A percentile compares a stretch with the other conserved stretches of the same genome.
Evolutionary conservation across 2,888 invertebrate species (phyloP).

Genomic region (Camponotus fellah): DNA sequence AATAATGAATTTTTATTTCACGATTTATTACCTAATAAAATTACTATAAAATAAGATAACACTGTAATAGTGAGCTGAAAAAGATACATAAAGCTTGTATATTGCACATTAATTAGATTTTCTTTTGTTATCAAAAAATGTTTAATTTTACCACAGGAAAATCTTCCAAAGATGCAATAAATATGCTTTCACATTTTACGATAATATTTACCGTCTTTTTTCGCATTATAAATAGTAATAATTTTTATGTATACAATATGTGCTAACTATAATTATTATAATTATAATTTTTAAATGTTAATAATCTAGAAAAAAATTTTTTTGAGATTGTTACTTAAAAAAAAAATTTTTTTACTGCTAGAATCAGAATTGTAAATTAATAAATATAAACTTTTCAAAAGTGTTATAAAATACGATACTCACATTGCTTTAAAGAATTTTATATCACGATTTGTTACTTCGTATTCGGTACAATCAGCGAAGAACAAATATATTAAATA

Average conservation of each 20-base stretch:
- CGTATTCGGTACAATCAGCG: conserved; percentile 28
- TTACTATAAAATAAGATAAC: conserved; percentile 42
- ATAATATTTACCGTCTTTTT: not conserved
- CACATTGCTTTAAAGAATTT: conserved; percentile 13
- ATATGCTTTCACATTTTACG: not conserved
- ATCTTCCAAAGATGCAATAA: too few species aligned
- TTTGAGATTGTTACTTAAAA: too few species aligned
- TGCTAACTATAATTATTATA: conserved; percentile 49
- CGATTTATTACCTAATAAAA: not conserved
- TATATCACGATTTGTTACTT: conserved; percentile 11
- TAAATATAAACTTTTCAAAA: too few species aligned
- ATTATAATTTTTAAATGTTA: conserved; percentile 26
- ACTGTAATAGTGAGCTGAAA: conserved; percentile 26
- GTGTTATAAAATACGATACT: conserved; percentile 2
- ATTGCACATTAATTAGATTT: not conserved
- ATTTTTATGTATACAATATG: conserved; percentile 37
- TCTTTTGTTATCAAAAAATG: not conserved
- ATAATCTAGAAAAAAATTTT: not conserved
- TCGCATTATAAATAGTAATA: conserved; percentile 38
- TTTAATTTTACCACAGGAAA: not conserved
- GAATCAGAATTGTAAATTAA: not conserved
- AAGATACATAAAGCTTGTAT: not conserved
- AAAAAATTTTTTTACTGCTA: not conserved
- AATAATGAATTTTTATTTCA: not conserved
- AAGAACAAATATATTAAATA: conserved; percentile 1